Conservation (phyloP, 64 coral and sea anemone species). For the Montipora sp. region DNA sequence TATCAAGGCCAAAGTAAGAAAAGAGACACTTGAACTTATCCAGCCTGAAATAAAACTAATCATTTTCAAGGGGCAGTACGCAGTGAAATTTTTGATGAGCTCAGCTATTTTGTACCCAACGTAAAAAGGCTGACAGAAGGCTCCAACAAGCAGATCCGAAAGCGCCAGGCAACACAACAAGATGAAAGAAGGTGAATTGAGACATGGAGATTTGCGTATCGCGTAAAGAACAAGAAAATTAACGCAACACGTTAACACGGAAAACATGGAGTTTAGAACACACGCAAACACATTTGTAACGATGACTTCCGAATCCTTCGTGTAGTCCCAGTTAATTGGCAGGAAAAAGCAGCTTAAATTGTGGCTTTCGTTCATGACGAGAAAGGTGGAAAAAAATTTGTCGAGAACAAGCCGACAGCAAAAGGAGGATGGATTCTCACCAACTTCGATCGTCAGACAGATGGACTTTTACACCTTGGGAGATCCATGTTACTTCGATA, state of each 20-base stretch:
- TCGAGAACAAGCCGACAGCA: too few relatives aligned
- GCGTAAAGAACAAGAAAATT: conserved; percentile 34
- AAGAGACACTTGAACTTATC: conserved; percentile 38
- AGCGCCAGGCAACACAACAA: conserved; percentile 56
- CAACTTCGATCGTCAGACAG: too few relatives aligned
- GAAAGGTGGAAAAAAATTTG: neutral
- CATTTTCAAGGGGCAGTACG: conserved; percentile 43
- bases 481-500: too few relatives aligned
- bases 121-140: conserved; percentile 60
- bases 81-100: conserved; percentile 5
- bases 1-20: conserved; percentile 19
- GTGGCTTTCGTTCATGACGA: neutral
- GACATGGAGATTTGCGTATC: conserved; percentile 5
- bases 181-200: conserved; percentile 54
- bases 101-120: conserved; percentile 53
- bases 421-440: too few relatives aligned
- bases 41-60: conserved; percentile 20
- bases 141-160: conserved; percentile 54
- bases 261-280: neutral
- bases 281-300: neutral
- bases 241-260: neutral
- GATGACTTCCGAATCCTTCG: too few relatives aligned
- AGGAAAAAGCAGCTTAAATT: neutral
- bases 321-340: neutral
- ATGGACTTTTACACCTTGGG: too few relatives aligned